Percentiles rank a stretch among this genome's conserved stretches.
Conservation (phyloP, 2,113 vertebrate genomes). For the Ahaetulla prasina region DNA sequence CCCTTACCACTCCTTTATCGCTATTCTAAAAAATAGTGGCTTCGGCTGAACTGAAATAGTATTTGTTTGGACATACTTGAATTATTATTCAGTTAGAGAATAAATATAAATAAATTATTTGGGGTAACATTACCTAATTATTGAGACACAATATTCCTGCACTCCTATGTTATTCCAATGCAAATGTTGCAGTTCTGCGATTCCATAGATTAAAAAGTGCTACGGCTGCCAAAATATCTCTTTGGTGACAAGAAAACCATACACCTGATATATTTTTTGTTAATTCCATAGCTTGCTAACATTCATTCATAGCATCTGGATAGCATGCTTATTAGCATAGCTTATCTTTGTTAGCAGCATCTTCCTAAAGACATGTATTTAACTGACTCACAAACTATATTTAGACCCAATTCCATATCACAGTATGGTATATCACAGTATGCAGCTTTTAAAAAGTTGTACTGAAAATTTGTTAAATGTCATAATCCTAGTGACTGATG, state of each 20-base stretch:
- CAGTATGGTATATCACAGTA: slow-evolving; percentile 30
- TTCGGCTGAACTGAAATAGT: not conserved
- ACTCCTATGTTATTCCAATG: not conserved
- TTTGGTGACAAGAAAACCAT: not conserved
- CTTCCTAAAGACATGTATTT: slow-evolving; percentile 40
- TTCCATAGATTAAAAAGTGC: not conserved
- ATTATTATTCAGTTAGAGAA: not conserved
- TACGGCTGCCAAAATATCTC: not conserved
- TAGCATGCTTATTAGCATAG: not conserved
- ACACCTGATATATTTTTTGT: not conserved
- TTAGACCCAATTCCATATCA: slow-evolving; percentile 20
- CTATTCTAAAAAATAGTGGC: not conserved
- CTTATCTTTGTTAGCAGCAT: slow-evolving; percentile 25
- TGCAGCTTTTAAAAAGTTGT: slow-evolving; percentile 11
- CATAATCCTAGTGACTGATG: not conserved
- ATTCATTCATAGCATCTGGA: not conserved
- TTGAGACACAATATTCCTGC: not conserved
- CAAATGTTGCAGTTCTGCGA: not conserved
- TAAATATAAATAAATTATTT: not conserved
- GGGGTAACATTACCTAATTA: not conserved
- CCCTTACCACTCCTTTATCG: not conserved
- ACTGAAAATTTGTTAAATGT: slow-evolving; percentile 41
- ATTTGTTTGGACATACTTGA: not conserved
- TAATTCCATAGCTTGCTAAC: not conserved
- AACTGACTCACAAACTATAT: slow-evolving; percentile 40